phyloP scores from a whole-genome alignment of 2,888 invertebrate species.

The Acanthoscelides obtectus region DNA sequence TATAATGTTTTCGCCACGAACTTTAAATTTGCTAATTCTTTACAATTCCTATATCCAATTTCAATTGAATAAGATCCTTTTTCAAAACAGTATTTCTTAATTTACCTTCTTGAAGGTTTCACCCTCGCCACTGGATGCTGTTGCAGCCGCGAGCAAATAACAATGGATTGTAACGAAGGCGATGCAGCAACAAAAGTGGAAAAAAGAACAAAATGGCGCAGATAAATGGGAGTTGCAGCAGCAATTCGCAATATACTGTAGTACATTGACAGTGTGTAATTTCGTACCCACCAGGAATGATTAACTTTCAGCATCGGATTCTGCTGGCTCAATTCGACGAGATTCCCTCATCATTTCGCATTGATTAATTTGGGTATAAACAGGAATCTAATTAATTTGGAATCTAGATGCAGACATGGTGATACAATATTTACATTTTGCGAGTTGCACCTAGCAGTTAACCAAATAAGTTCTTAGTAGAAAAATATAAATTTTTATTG shows the following conservation, averaged over 20 bases:
- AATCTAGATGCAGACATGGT: background rate
- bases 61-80: too few species aligned
- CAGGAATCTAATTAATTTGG: background rate
- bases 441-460: too few species aligned
- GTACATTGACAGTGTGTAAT: background rate
- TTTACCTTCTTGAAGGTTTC: too few species aligned
- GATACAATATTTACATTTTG: too few species aligned
- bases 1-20: too few species aligned
- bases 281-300: background rate
- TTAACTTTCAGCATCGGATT: background rate
- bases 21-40: too few species aligned
- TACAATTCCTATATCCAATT: too few species aligned
- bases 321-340: background rate
- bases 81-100: too few species aligned
- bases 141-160: background rate
- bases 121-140: background rate
- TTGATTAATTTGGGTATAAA: background rate
- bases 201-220: background rate
- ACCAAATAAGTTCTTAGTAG: too few species aligned
- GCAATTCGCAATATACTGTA: background rate
- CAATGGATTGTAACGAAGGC: background rate
- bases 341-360: background rate
- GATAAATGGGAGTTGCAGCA: background rate
- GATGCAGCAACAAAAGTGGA: background rate
- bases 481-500: too few species aligned